A percentile compares a stretch with the other conserved stretches of the same genome.
Conservation (phyloP, 2,888 invertebrate genomes). For the Lithosia quadra region DNA sequence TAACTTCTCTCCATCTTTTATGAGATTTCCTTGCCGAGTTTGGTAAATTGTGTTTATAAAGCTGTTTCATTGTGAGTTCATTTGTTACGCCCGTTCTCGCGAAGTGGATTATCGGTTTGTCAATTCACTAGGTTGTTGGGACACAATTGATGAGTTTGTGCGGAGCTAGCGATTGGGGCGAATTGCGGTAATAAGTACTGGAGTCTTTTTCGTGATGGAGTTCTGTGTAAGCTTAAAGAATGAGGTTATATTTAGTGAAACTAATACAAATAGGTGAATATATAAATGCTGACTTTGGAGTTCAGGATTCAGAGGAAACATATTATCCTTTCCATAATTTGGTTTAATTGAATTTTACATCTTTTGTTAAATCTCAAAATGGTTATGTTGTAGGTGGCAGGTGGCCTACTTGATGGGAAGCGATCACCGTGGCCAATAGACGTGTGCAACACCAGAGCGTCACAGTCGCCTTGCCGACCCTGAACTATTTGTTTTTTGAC, state of each 20-base stretch:
- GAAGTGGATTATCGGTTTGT: conserved; percentile 52
- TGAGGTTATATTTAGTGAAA: background rate
- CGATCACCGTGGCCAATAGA: no score
- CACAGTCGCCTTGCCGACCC: no score
- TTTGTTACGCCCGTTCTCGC: conserved; percentile 40
- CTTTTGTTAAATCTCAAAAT: no score
- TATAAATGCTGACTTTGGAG: no score
- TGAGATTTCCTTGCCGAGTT: conserved; percentile 47
- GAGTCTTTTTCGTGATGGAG: background rate
- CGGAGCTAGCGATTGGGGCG: conserved; percentile 12
- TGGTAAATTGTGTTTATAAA: conserved; percentile 57
- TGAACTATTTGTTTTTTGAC: no score
- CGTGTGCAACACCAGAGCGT: no score
- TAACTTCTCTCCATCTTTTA: conserved; percentile 52
- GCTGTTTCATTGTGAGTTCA: conserved; percentile 49
- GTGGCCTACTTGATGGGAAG: no score
- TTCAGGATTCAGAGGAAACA: no score
- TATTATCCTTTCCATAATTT: no score
- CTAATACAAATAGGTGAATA: no score
- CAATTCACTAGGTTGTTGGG: conserved; percentile 40
- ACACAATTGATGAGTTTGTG: conserved; percentile 45
- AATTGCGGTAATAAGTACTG: conserved; percentile 18
- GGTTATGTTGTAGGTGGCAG: no score
- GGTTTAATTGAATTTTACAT: no score
- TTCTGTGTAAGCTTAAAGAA: background rate